Base-by-base conservation (phyloP, 1,140 invertebrate genomes). In the Nymphalis io region DNA sequence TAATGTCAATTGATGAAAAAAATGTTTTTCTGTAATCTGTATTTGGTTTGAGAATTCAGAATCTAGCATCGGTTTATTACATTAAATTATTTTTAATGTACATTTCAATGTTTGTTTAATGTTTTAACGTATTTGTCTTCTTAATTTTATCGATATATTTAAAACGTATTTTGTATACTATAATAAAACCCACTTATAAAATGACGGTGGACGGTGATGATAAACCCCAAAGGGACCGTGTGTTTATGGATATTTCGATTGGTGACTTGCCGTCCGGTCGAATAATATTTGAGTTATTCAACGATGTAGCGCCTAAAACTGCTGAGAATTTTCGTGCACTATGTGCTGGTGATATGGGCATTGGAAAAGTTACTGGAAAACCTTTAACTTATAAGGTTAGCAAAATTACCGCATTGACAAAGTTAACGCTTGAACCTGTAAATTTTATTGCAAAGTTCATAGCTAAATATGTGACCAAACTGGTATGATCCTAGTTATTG, bases 281-380 rank as follows among this genome's bases (percentile, higher is more conserved):
- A 66, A 96, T 99, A 82, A 96, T 98, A 27, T 98, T 99, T 85
- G 98, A 99, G 85, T 92, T 99, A 0, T 99, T 96, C 92, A 95
- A 95, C 72, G 97, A 99, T 92, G 94, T 96, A 60, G 97, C 96
- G 57, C 98, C 98, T 1, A 97, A 97, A 88, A 99, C 98, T 0
- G 96, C 96, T 21, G 97, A 98, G 82, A 99, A 99, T 89, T 99
- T 99, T 88, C 94, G 97, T 57, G 94, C 95, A 1, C 92, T 99
- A 40, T 99, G 98, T 82, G 97, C 97, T 1, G 98, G 98, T 2
- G 97, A 98, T 81, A 95, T 95, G 82, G 96, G 96, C 11, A 90
- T 95, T 10, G 97, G 96, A 11, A 93, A 94, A 83, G 93, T 92
- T 2, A 96, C 95, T 0, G 93, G 93, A 42, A 97, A 96, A 83